Percentiles rank a stretch among this genome's conserved stretches.
These are phyloP conservation scores for Pocillopora damicornis DNA, from an alignment of 64 coral and sea anemone species.

Conservation along the genomic window DNA sequence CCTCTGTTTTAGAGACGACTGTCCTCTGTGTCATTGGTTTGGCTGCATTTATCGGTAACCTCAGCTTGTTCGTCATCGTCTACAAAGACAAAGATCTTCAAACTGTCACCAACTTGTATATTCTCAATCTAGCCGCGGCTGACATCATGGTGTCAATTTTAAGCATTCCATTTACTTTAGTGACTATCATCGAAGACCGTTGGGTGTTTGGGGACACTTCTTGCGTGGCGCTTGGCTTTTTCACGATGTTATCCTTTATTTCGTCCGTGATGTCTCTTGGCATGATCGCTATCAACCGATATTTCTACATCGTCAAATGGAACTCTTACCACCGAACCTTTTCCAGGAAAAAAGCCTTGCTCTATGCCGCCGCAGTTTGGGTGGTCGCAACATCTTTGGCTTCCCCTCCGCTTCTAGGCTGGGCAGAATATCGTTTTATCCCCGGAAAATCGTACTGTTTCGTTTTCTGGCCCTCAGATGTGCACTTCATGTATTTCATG, in stretches of 20 bases:
- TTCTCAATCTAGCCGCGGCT: conserved; percentile 34
- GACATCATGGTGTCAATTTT: conserved; percentile 36
- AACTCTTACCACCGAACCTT: conserved; percentile 29
- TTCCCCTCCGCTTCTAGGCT: conserved; percentile 46
- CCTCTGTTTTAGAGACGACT: neutral
- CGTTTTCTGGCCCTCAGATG: conserved; percentile 58
- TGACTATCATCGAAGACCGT: conserved; percentile 9
- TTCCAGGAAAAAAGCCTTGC: neutral
- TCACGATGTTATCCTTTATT: conserved; percentile 36
- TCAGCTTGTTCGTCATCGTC: conserved; percentile 17
- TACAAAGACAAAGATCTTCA: conserved; percentile 8
- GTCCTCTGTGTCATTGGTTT: neutral
- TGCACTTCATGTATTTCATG: conserved; percentile 80
- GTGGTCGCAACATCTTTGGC: neutral
- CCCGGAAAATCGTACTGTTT: conserved; percentile 74
- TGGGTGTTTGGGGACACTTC: conserved; percentile 29
- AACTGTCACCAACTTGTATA: conserved; percentile 18
- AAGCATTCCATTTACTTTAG: conserved; percentile 25
- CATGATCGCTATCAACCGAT: conserved; percentile 50
- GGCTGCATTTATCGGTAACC: neutral
- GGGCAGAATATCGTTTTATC: conserved; percentile 42
- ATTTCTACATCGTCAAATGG: conserved; percentile 55
- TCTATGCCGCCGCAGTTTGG: conserved; percentile 20
- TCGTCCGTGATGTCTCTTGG: conserved; percentile 25
- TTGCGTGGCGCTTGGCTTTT: conserved; percentile 25